Evolutionary conservation across 2,888 invertebrate species (phyloP), one percentile per base, ranked within the genome.

Genomic region (Rhaphigaster nebulosa): DNA sequence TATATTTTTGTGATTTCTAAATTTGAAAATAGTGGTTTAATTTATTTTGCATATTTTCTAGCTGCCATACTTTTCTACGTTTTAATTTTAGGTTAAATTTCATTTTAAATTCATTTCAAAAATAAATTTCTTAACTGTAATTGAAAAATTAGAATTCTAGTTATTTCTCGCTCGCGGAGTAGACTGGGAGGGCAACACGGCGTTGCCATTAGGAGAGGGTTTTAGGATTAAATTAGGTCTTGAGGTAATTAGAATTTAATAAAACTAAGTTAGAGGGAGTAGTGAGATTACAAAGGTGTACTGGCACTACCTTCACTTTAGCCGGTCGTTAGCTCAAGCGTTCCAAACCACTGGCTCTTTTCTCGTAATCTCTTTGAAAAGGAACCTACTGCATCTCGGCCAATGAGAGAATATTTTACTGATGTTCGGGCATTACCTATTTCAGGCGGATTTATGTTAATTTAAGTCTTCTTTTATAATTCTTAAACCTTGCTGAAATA

Each of bases 231-330:
- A 76, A 76, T 76, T 76, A 76, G 70, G 70, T 34, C 38, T 76
- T 76, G 70, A 29, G 38, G 18, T 76, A 38, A 76, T 76, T 76
- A 76, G 70, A 76, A 76, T 76, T 76, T 76, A 76, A 76, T 34
- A 76, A 76, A 65, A 76, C 8, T 12, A 38, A 76, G 38, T 34
- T 8, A 38, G 34, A 38, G 34, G 20, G 20, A 38, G 1, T 0
- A 1, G 70, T 20, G 15, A 10, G 34, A 18, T 6, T 38, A 76
- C 70, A 76, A 38, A 76, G 38, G 20, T 76, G 38, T 38, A 10
- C 70, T 34, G 3, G 6, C 5, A 18, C 12, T 76, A 38, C 8
- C 6, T 20, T 38, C 34, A 2, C 70, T 76, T 38, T 76, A 38
- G 29, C 20, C 8, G 6, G 6, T 76, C 20, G 20, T 38, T 76